These are phyloP conservation scores for Plotosus lineatus DNA, from an alignment of 2,113 vertebrate genomes.

Conservation along the genomic window DNA sequence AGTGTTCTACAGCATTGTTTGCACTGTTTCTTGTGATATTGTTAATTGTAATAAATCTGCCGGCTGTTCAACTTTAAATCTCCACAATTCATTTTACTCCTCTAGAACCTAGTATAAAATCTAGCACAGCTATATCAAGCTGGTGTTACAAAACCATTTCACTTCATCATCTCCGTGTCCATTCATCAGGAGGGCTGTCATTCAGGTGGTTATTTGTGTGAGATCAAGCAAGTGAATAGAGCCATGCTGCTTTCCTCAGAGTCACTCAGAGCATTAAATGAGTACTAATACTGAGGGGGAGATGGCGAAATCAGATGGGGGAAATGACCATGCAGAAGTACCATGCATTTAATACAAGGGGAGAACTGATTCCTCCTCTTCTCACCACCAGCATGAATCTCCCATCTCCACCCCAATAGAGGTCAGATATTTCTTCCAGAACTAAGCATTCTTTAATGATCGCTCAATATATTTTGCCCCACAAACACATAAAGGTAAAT, in stretches of 20 bases:
- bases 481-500: too few species aligned
- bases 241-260: not conserved
- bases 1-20: too few species aligned
- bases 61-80: too few species aligned
- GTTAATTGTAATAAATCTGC: too few species aligned
- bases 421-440: too few species aligned
- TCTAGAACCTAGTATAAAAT: not conserved
- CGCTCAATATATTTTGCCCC: too few species aligned
- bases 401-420: too few species aligned
- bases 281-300: conserved; percentile 14
- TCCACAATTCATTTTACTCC: too few species aligned
- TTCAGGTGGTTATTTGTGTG: conserved; percentile 13
- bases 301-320: too few species aligned
- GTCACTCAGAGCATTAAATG: not conserved
- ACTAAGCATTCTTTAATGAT: too few species aligned
- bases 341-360: conserved; percentile 14
- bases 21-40: too few species aligned
- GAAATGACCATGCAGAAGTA: not conserved
- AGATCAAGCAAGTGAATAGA: not conserved
- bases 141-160: not conserved
- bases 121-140: too few species aligned
- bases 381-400: not conserved
- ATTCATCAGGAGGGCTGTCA: not conserved
- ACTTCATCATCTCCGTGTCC: conserved; percentile 22
- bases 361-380: not conserved